Conservation (phyloP, 2,113 vertebrate species). For the Sander lucioperca region DNA sequence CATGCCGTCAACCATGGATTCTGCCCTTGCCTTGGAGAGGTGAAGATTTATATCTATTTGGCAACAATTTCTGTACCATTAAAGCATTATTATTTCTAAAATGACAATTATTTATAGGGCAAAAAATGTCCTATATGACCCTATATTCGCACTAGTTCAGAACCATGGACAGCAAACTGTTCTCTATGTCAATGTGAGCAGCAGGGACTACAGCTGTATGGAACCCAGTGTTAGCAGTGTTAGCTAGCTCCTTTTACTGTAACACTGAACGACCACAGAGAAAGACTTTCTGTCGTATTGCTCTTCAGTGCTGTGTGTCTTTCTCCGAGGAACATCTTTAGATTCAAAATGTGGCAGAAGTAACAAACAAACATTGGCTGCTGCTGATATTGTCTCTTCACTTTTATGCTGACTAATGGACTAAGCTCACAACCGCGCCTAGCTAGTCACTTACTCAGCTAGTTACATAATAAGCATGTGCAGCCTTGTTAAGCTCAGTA, state of each 20-base stretch:
- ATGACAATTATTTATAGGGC: neutral
- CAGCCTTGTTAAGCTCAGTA: neutral
- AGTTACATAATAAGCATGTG: neutral
- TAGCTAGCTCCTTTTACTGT: neutral
- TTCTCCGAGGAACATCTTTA: neutral
- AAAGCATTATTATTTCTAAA: neutral
- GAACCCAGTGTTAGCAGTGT: neutral
- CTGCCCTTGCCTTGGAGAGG: conserved; percentile 23
- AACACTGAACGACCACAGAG: neutral
- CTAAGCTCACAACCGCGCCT: neutral
- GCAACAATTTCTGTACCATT: conserved; percentile 5
- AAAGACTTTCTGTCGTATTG: neutral
- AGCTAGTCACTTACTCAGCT: neutral
- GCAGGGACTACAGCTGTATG: neutral
- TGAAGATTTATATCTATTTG: conserved; percentile 4
- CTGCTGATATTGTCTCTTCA: neutral
- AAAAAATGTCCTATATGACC: neutral
- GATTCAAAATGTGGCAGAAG: neutral
- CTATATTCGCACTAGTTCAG: neutral
- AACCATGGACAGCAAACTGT: conserved; percentile 1
- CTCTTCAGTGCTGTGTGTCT: neutral
- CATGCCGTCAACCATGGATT: neutral
- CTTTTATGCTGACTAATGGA: neutral
- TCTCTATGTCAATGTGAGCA: neutral
- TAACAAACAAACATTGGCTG: neutral